A percentile compares a stretch with the other conserved stretches of the same genome.
phyloP scores from a whole-genome alignment of 2,888 invertebrate genomes.

The Acrobasis consociella region DNA sequence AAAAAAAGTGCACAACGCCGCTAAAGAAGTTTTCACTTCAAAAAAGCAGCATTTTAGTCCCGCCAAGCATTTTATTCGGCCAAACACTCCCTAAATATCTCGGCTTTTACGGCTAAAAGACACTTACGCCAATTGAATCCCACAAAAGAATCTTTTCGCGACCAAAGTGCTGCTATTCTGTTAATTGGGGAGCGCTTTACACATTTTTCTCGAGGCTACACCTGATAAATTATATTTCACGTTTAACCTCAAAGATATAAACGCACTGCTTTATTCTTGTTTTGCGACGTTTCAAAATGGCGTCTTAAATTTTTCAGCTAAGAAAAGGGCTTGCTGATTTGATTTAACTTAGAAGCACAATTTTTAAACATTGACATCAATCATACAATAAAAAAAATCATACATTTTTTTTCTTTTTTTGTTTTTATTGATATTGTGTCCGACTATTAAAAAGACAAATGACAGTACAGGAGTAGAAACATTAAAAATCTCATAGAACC shows the following conservation, averaged over 20 bases:
- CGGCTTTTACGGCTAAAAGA: slow-evolving; percentile 50
- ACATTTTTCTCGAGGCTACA: slow-evolving; percentile 12
- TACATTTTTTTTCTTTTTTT: background rate
- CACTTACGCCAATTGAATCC: slow-evolving; percentile 42
- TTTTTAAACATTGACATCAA: too few relatives aligned
- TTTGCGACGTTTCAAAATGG: slow-evolving; percentile 9
- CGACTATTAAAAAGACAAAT: too few relatives aligned
- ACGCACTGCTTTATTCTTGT: slow-evolving; percentile 5
- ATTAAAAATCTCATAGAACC: too few relatives aligned
- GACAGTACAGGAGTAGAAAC: too few relatives aligned
- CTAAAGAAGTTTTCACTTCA: too few relatives aligned
- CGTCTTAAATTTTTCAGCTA: slow-evolving; percentile 7
- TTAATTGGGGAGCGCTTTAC: slow-evolving; percentile 20
- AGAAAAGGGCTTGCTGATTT: background rate
- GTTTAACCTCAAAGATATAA: slow-evolving; percentile 8
- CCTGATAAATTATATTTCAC: slow-evolving; percentile 16
- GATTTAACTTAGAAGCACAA: background rate
- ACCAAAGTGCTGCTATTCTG: slow-evolving; percentile 16
- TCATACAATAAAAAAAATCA: too few relatives aligned
- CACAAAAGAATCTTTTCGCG: slow-evolving; percentile 23
- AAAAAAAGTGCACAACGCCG: too few relatives aligned
- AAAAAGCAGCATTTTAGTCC: slow-evolving; percentile 43
- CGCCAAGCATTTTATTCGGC: slow-evolving; percentile 38
- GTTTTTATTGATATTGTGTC: too few relatives aligned
- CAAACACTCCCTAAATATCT: slow-evolving; percentile 42